Evolutionary conservation across 2,888 invertebrate species (phyloP), one percentile per base, ranked within the genome.

Genomic region (Microchrysa polita): DNA sequence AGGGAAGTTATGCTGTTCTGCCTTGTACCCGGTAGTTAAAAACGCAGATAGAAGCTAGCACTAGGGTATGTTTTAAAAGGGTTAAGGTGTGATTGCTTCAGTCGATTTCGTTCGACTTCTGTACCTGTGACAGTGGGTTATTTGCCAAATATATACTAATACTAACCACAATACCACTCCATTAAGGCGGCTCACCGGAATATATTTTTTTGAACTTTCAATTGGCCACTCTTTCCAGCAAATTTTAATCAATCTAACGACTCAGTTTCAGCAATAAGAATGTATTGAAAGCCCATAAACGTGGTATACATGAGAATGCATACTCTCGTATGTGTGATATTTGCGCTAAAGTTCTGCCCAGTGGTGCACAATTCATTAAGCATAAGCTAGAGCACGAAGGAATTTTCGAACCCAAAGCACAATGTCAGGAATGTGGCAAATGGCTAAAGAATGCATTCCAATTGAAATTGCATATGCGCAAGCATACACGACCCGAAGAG

Each of bases 381-480:
- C 83, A 84, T 77, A 82, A 82, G 42, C 67, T 80, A 57, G 81
- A 81, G 74, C 84, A 84, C 61, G 80, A 80, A 0, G 82, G 81
- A 12, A 80, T 82, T 0, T 79, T 80, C 63, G 76, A 74, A 52
- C 83, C 84, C 7, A 82, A 82, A 73, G 79, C 83, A 4, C 83
- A 84, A 77, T 84, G 84, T 52, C 78, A 81, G 4, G 80, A 82
- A 69, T 84, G 84, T 67, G 83, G 82, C 0, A 81, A 82, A 5
- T 83, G 83, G 83, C 79, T 83, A 18, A 83, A 84, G 74, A 81
- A 84, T 74, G 81, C 82, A 74, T 80, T 83, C 27, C 82, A 82
- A n/a, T 74, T 84, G 10, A 82, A 83, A 75, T 83, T 83, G 73
- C 84, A 84, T 75, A 79, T 83, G 73, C 79, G 80, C 0, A 80